These are phyloP conservation scores for Pelochelys cantorii DNA, from an alignment of 2,797 vertebrate genomes.

Conservation along the genomic window DNA sequence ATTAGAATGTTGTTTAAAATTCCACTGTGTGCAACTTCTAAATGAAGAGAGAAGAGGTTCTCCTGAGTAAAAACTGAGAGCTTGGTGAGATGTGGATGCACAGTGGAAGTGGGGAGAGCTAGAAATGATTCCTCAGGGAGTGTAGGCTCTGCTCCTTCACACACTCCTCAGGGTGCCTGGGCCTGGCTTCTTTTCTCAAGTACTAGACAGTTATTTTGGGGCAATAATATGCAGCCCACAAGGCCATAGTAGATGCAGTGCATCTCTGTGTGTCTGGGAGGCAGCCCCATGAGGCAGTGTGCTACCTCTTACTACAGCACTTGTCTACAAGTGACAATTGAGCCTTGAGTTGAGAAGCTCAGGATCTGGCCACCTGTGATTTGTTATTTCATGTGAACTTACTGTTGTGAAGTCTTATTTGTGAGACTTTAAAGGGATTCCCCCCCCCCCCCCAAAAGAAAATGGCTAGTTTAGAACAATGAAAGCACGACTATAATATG, in stretches of 20 bases:
- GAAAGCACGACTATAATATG: background rate
- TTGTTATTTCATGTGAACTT: background rate
- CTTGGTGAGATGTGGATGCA: background rate
- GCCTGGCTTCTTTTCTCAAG: background rate
- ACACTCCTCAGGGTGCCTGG: background rate
- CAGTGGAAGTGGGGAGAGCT: background rate
- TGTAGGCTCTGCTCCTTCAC: background rate
- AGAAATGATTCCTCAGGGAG: background rate
- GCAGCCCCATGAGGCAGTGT: background rate
- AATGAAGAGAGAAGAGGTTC: background rate
- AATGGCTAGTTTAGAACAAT: background rate
- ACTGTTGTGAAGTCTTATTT: background rate
- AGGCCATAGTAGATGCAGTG: background rate
- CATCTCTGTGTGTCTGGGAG: background rate
- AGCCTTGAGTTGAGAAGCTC: background rate
- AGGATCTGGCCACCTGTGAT: background rate
- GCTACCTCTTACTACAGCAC: background rate
- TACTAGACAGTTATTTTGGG: background rate
- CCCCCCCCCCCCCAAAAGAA: background rate
- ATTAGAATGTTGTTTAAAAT: background rate
- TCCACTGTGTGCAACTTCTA: fast-evolving
- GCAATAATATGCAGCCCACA: background rate
- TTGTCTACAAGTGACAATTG: background rate
- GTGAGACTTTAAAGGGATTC: background rate
- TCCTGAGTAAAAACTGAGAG: background rate